A percentile compares a stretch with the other conserved stretches of the same genome.
These are phyloP conservation scores for Bucorvus abyssinicus DNA, from an alignment of 2,797 vertebrate genomes.

Conservation along the genomic window DNA sequence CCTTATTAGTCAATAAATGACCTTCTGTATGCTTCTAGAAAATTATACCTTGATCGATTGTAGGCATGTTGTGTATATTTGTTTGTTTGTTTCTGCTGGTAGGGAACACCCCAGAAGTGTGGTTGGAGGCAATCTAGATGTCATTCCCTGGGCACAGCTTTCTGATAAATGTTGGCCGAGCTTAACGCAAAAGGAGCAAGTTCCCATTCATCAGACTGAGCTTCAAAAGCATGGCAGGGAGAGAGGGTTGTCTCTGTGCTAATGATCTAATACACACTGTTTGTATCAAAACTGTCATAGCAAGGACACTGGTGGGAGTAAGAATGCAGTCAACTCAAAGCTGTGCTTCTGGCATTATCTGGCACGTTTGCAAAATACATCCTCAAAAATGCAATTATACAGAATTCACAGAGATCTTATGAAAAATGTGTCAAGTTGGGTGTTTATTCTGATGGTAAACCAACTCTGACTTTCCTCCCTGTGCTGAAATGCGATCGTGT, in stretches of 20 bases:
- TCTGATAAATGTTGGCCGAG: not conserved
- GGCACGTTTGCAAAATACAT: constrained; percentile 23
- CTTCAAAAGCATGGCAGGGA: constrained; percentile 8
- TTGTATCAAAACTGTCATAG: constrained; percentile 41
- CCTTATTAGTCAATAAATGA: constrained; percentile 13
- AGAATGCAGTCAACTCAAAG: constrained; percentile 10
- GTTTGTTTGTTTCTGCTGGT: constrained; percentile 27
- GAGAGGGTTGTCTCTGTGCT: constrained; percentile 2
- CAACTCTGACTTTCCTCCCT: not conserved
- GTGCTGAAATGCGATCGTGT: not conserved
- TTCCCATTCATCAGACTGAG: constrained; percentile 29
- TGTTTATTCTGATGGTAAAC: constrained; percentile 2
- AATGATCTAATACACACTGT: constrained; percentile 42
- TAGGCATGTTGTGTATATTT: not conserved
- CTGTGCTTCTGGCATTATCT: constrained; percentile 33
- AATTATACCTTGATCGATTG: not conserved
- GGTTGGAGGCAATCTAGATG: not conserved
- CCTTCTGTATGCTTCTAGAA: not conserved
- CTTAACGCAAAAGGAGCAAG: not conserved
- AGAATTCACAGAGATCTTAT: constrained; percentile 31
- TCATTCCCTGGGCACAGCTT: not conserved
- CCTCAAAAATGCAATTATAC: constrained; percentile 34
- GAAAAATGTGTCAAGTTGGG: constrained; percentile 27
- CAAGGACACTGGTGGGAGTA: constrained; percentile 45
- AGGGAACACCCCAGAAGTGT: not conserved